Percentiles rank a stretch among this genome's conserved stretches.
Evolutionary conservation across 1,140 invertebrate species (phyloP).

Genomic region (Drosophila serrata): DNA sequence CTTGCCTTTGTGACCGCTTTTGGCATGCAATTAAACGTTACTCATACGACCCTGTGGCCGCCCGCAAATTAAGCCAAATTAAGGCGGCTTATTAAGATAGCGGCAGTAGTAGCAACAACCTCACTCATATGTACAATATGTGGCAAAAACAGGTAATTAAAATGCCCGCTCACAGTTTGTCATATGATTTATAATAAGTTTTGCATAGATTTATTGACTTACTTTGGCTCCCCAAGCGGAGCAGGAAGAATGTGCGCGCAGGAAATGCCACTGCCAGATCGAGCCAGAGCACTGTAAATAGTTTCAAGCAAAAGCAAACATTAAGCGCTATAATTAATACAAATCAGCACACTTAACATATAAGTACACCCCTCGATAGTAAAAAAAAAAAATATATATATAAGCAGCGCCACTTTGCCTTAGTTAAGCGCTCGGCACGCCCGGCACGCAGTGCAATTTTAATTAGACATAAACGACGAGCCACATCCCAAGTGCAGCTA

Average conservation of each 20-base stretch:
- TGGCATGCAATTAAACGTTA: conserved; percentile 76
- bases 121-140: conserved; percentile 29
- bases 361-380: conserved; percentile 29
- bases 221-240: conserved; percentile 42
- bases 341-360: conserved; percentile 74
- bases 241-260: conserved; percentile 72
- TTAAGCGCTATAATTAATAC: conserved; percentile 76
- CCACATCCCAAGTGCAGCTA: conserved; percentile 29
- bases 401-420: conserved; percentile 15
- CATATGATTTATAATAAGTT: conserved; percentile 77
- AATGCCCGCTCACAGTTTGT: conserved; percentile 63
- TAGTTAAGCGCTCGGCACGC: conserved; percentile 58
- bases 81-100: conserved; percentile 70
- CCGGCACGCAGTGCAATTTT: conserved; percentile 73
- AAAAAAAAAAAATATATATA: conserved; percentile 4
- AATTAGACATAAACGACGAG: conserved; percentile 79
- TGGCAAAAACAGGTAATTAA: conserved; percentile 67
- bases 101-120: conserved; percentile 11
- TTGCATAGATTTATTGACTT: conserved; percentile 78
- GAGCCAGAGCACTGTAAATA: conserved; percentile 57
- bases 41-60: conserved; percentile 81
- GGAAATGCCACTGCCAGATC: conserved; percentile 60
- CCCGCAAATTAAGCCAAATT: conserved; percentile 79
- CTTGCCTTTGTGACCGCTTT: conserved; percentile 53
- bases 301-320: conserved; percentile 60